phyloP scores from a whole-genome alignment of 2,888 invertebrate genomes.

The Eucera pruinosa region DNA sequence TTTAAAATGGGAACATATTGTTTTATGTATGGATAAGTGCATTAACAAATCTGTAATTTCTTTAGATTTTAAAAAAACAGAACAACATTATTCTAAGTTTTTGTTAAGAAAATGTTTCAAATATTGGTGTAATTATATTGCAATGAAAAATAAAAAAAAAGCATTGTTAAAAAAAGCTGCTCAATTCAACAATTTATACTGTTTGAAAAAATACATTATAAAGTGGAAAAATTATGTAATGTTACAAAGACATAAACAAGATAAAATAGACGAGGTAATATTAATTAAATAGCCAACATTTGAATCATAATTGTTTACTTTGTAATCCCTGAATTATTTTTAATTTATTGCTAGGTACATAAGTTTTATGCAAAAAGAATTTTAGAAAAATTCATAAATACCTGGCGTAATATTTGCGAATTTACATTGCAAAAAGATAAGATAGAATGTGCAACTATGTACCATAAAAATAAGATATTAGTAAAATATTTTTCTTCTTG shows the following conservation, averaged over 20 bases:
- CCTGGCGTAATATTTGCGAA: constrained; percentile 36
- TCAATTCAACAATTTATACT: constrained; percentile 3
- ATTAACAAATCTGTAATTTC: constrained; percentile 7
- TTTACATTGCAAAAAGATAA: constrained; percentile 11
- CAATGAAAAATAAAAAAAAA: constrained; percentile 22
- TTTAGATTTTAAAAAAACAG: not conserved
- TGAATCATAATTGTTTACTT: not conserved
- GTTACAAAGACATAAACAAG: constrained; percentile 1
- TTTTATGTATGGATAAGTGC: constrained; percentile 19
- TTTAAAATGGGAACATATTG: constrained; percentile 45
- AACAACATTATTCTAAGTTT: not conserved
- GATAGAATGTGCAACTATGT: constrained; percentile 26
- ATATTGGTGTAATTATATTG: constrained; percentile 41
- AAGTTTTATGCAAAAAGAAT: constrained; percentile 22
- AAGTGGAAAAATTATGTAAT: constrained; percentile 40
- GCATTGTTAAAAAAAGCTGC: constrained; percentile 10
- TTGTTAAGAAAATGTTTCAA: constrained; percentile 39
- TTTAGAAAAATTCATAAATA: constrained; percentile 19
- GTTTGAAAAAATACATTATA: constrained; percentile 42
- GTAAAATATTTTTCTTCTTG: constrained; percentile 51
- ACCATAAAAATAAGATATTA: constrained; percentile 47
- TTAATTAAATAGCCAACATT: not conserved
- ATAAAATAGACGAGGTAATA: constrained; percentile 18
- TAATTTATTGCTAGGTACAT: constrained; percentile 34
- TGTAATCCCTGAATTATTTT: constrained; percentile 16